Base-by-base conservation (phyloP, 2,888 invertebrate species). In the Agrotis clavis region DNA sequence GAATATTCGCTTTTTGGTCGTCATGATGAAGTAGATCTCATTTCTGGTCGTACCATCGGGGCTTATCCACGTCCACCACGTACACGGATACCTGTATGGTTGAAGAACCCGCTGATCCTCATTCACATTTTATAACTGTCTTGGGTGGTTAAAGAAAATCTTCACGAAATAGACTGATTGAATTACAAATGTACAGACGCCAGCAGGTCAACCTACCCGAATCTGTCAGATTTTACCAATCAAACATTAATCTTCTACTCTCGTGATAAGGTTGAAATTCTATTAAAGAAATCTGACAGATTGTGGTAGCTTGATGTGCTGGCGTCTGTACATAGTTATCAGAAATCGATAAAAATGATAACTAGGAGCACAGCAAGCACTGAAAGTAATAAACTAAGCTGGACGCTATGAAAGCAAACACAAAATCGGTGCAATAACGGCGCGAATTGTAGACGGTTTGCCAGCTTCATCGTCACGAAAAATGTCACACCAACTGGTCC, bases 401-500 rank as follows among this genome's bases (percentile, higher is more conserved):
- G 41, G 41, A 6, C 35, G 57, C 66, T 75, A 69, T 74, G 59
- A 84, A 79, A 72, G 71, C 71, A 81, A 85, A 81, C 82, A 84
- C 64, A 59, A 76, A 81, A 77, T 81, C 77, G 61, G 66, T 65
- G 72, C 79, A 85, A 81, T 85, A 81, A 81, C 67, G 61, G 61
- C 63, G 60, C 53, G 64, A 65, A 82, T 75, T 79, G 80, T 74
- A 70, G 71, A 74, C 60, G 35, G 56, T 67, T 67, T 65, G 77
- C 68, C 54, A 67, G 74, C 77, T 84, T 82, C 77, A 82, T 79
- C 78, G 79, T 82, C 67, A 77, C 53, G 74, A 79, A 80, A 83
- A 81, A 79, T 83, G 67, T 85, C 71, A 80, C 61, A 79, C 61
- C 51, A 70, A 74, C 74, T 79, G 77, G 78, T 74, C 72, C 71